Evolutionary conservation across 2,113 vertebrate genomes (phyloP), one percentile per base, ranked within the genome.

Genomic region (Zootoca vivipara): DNA sequence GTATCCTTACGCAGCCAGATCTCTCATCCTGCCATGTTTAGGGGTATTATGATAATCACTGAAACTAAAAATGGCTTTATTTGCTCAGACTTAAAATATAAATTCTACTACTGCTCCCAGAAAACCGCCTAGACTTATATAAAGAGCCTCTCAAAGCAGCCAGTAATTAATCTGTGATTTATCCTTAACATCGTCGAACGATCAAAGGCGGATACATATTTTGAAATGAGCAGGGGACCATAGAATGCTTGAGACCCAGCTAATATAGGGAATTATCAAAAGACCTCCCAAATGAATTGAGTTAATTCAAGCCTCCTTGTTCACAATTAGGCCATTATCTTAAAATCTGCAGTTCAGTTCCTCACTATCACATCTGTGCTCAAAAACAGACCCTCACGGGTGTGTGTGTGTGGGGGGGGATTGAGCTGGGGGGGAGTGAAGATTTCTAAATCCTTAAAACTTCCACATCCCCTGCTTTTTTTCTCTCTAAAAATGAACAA

Each of bases 261-360:
- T 93, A 94, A 94, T 94, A 90, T 75, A 89, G 69, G 83, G 89
- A 93, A 94, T 94, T 93, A 95, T 95, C 95, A 96, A 96, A 87
- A 95, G 95, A 91, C 83, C 85, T 95, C 89, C 89, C 93, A 91
- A 92, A 95, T 90, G 85, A 93, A 87, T 94, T 91, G 0, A 91
- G 85, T 93, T 95, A 94, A 95, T 94, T 93, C 93, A 92, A 93
- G 90, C 46, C 85, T 70, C 52, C 94, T 93, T 93, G 85, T 92
- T 94, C 94, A 92, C 93, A 94, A 94, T 94, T 94, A 94, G 90
- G 30, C 78, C 75, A 86, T 89, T 93, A 93, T 92, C 93, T 87
- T 81, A 74, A 94, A 74, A 93, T 93, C 92, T 92, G 90, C 88
- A 83, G 87, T 90, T 95, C 88, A 40, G 73, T 82, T 94, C 77